These are phyloP conservation scores for Xiphias gladius DNA, from an alignment of 2,113 vertebrate species.

Conservation along the genomic window DNA sequence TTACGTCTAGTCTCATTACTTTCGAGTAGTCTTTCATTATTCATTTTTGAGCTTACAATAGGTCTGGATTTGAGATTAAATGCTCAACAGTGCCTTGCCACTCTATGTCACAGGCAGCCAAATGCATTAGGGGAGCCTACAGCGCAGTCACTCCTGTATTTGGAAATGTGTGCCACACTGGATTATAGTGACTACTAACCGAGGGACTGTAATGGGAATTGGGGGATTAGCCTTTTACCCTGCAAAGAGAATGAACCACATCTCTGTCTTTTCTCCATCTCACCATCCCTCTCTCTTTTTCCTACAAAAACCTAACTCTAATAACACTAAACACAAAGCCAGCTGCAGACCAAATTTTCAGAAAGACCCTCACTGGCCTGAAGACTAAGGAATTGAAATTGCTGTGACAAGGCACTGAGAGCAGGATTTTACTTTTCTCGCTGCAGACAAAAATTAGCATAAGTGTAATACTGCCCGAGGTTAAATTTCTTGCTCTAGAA, in stretches of 20 bases:
- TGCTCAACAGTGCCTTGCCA: conserved; percentile 13
- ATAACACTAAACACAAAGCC: conserved; percentile 24
- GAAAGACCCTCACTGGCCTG: conserved; percentile 42
- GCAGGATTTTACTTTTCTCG: conserved; percentile 60
- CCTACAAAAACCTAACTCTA: conserved; percentile 39
- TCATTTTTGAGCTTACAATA: conserved; percentile 18
- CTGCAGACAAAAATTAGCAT: conserved; percentile 67
- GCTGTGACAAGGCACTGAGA: conserved; percentile 63
- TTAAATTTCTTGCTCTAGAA: conserved; percentile 70
- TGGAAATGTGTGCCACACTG: conserved; percentile 59
- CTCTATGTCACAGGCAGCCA: conserved; percentile 36
- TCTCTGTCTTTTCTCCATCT: conserved; percentile 28
- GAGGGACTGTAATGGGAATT: conserved; percentile 47
- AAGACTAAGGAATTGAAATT: conserved; percentile 52
- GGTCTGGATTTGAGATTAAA: conserved; percentile 41
- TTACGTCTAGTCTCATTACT: conserved; percentile 26
- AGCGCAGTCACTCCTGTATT: conserved; percentile 11
- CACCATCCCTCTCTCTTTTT: not conserved
- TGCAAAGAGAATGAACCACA: conserved; percentile 43
- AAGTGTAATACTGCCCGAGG: conserved; percentile 74
- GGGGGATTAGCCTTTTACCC: conserved; percentile 69
- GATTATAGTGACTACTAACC: conserved; percentile 55
- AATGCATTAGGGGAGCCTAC: conserved; percentile 25
- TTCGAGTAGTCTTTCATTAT: conserved; percentile 30
- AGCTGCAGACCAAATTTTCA: conserved; percentile 45